Evolutionary conservation across 2,888 invertebrate genomes (phyloP), one percentile per base, ranked within the genome.

Genomic region (Cheilosia soror): DNA sequence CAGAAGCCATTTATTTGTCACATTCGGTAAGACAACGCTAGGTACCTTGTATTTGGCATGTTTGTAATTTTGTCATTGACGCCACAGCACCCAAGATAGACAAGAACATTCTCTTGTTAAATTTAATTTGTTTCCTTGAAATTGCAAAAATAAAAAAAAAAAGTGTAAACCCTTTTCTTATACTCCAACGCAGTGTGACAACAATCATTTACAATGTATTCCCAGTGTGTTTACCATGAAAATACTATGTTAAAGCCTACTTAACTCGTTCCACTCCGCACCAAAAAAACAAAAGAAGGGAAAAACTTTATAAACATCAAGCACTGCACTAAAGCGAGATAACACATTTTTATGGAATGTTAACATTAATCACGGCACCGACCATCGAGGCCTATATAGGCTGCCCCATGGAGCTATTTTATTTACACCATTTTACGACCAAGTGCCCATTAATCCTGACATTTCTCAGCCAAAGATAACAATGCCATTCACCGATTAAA

Each of bases 401-500:
- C 25, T 55, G 62, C 73, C 47, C 69, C 49, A 79, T 84, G 58
- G 58, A 79, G 68, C 69, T 75, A 65, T 80, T 79, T 79, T 80
- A 80, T 84, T 84, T 84, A 84, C 84, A 80, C 84, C 69, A 76
- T 80, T 84, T 80, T 80, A 71, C 79, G 71, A 71, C 40, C 75
- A 42, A 66, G 71, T 51, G 60, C 42, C 84, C 84, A 84, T 80
- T 80, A 84, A 84, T 84, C 75, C 84, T 84, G 80, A 80, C 84
- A 80, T 84, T 84, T 84, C 84, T 71, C 71, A 76, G 65, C 65
- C 66, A 27, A 68, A 75, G 84, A 84, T 84, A 84, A 80, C 80
- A 80, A 80, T 84, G 84, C 80, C 80, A 80, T 84, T 80, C 80
- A 84, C 69, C 83, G 83, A 75, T 84, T 84, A 84, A 84, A 80